These are phyloP conservation scores for Melanostoma mellinum DNA, from an alignment of 2,888 invertebrate genomes.

Conservation along the genomic window DNA sequence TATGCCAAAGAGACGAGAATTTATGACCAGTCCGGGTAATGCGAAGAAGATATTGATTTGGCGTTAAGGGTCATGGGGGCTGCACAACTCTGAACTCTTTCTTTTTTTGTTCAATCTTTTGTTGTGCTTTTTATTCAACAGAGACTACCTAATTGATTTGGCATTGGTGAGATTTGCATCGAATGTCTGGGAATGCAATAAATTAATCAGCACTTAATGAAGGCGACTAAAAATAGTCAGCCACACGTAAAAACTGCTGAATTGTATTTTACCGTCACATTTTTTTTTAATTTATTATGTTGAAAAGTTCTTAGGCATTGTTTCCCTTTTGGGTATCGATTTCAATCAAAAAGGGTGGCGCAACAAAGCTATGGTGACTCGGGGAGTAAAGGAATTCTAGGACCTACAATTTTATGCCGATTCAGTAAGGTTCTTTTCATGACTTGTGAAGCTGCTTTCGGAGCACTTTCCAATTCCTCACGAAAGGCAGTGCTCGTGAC, in stretches of 20 bases:
- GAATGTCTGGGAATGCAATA: slow-evolving; percentile 36
- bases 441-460: no score
- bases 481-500: no score
- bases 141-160: slow-evolving; percentile 53
- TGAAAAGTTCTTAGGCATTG: no score
- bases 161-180: slow-evolving; percentile 47
- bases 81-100: slow-evolving; percentile 58
- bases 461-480: no score
- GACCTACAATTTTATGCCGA: no score
- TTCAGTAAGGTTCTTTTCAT: no score
- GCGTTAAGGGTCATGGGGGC: slow-evolving; percentile 46
- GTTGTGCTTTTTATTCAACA: slow-evolving; percentile 6
- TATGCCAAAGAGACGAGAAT: slow-evolving; percentile 43
- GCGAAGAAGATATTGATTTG: slow-evolving; percentile 54
- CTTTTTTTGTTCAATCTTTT: slow-evolving; percentile 1
- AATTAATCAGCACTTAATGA: slow-evolving; percentile 26
- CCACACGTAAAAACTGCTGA: neutral
- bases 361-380: no score
- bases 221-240: slow-evolving; percentile 7
- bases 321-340: no score
- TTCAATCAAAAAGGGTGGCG: no score
- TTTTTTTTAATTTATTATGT: no score
- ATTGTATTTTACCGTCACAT: neutral
- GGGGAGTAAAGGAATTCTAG: no score
- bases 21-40: slow-evolving; percentile 47